Conservation (phyloP, 2,113 vertebrate species). For the Oryzias woworae region DNA sequence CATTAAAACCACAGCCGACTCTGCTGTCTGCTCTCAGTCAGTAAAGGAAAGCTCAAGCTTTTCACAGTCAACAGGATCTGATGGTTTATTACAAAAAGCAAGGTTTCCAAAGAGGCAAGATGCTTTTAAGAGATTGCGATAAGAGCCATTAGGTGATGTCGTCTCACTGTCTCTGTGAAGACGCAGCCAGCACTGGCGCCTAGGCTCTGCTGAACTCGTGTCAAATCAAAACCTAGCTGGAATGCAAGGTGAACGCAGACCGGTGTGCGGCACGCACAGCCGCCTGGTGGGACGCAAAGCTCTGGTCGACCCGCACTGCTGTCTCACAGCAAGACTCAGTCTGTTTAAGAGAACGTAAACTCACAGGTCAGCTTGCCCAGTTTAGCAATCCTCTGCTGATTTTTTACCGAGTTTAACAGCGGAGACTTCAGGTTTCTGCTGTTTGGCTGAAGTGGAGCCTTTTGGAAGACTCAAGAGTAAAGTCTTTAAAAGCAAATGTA, state of each 20-base stretch:
- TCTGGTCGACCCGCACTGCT: conserved; percentile 15
- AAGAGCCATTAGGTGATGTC: conserved; percentile 89
- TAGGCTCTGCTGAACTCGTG: conserved; percentile 79
- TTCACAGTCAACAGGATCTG: conserved; percentile 31
- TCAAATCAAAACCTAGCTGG: conserved; percentile 84
- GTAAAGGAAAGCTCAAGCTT: conserved; percentile 24
- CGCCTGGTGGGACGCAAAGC: conserved; percentile 27
- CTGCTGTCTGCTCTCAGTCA: conserved; percentile 48
- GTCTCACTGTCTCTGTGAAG: conserved; percentile 89
- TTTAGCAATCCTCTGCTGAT: conserved; percentile 20
- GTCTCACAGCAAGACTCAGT: conserved; percentile 21
- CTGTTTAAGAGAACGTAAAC: conserved; percentile 24
- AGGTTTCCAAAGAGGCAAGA: conserved; percentile 80
- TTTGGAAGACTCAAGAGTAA: conserved; percentile 17
- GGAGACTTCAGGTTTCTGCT: conserved; percentile 58
- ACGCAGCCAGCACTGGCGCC: conserved; percentile 81
- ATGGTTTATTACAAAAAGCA: conserved; percentile 31
- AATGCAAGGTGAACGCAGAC: conserved; percentile 71
- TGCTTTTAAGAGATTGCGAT: conserved; percentile 94
- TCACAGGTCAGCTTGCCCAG: conserved; percentile 33
- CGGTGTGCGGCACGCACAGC: conserved; percentile 25
- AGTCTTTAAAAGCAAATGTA: conserved; percentile 17
- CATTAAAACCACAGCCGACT: conserved; percentile 61
- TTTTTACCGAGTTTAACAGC: conserved; percentile 58
- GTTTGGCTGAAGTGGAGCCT: conserved; percentile 25